Evolutionary conservation across 2,888 invertebrate genomes (phyloP), one percentile per base, ranked within the genome.

Genomic region (Folsomia manolachei): DNA sequence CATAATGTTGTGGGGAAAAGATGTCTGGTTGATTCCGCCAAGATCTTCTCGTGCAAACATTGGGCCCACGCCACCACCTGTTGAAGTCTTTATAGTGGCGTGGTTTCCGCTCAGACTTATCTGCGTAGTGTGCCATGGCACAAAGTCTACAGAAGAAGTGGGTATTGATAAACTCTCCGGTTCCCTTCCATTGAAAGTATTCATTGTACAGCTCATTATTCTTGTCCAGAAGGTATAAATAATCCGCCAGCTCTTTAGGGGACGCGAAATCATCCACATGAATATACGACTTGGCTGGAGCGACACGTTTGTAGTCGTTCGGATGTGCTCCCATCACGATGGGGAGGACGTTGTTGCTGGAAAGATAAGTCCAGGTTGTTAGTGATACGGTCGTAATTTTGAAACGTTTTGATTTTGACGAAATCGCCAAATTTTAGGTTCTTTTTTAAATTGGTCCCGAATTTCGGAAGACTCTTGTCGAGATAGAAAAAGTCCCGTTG

Each of bases 271-370:
- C 96, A 83, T 97, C 97, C 24, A 97, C 95, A 85, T 97, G 97
- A 73, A 97, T 92, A 85, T 92, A 97, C 1, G 95, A 95, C 81
- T 93, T 90, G 83, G 91, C 90, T 0, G 97, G 97, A 1, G 97
- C 93, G 78, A 90, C 89, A 63, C 91, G 88, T 74, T 90, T 91
- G 84, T 97, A 97, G 83, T 97, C 97, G 72, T 92, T 90, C 0
- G 94, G 93, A 63, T 93, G 89, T 0, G 94, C 97, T 0, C 97
- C 97, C 96, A 97, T 96, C 72, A 95, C 97, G 78, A 97, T 93
- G 0, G 97, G 97, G 78, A 97, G 84, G 62, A 95, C 90, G 84
- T 94, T 91, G 81, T 91, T 90, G 71, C 90, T 91, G 68, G n/a
- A 63, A 68, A 66, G 52, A 14, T 9, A 66, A 67, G n/a, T n/a